Base-by-base conservation (phyloP, 2,797 vertebrate genomes). In the Arnoldichthys spilopterus region DNA sequence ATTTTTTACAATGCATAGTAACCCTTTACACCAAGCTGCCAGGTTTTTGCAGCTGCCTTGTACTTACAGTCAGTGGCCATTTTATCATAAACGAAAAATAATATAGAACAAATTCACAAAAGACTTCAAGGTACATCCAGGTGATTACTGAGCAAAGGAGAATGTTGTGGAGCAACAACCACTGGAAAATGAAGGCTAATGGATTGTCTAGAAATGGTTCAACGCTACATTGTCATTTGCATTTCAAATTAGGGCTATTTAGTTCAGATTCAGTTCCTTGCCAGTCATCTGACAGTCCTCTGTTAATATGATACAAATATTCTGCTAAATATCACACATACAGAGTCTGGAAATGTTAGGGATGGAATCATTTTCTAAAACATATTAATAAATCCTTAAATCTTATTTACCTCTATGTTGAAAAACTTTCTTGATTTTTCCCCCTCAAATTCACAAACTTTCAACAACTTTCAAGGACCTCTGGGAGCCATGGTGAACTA, bases 1-100 rank as follows among this genome's bases (percentile, higher is more conserved):
- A 45, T 34, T 54, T n/a, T 34, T 72, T 68, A 59, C 51, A 53
- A 61, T 34, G 69, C 28, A 47, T 54, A 68, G 51, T 59, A 28
- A 49, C 56, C 24, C 58, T 62, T 22, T 49, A 56, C 6, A 54
- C 8, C 53, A 56, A 56, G 22, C n/a, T 24, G 53, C 22, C n/a
- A 56, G 22, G 12, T 54, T 54, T n/a, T 24, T 51, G 4, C 6
- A 51, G 0, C 20, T 7, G 5, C 49, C 49, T 20, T 51, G 49
- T 51, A 5, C 22, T 12, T 56, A n/a, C n/a, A 53, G 6, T 53
- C 20, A 56, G 8, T 56, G 53, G 53, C 22, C 22, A 56, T 56
- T 56, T 13, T 24, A 26, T 56, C 43, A 45, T 0, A 45, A 2
- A 37, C 43, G n/a, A n/a, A n/a, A n/a, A n/a, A n/a, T n/a, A n/a